Evolutionary conservation across 2,888 invertebrate genomes (phyloP).

Genomic region (Allolobophora icterica): DNA sequence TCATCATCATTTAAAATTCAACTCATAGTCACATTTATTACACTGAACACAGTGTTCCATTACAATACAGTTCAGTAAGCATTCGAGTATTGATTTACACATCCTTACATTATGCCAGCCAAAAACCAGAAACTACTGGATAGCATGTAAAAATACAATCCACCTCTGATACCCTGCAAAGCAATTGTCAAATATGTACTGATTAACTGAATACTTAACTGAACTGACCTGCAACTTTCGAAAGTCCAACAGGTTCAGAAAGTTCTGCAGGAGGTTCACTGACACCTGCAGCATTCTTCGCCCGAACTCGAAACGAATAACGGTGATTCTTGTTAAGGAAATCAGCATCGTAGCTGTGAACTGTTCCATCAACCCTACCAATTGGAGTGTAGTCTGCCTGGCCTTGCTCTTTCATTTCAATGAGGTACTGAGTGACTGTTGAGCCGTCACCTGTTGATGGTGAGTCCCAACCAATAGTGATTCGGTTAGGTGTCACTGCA

Average conservation of each 20-base stretch:
- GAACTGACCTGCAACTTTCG: slow-evolving; percentile 24
- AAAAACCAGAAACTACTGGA: no score
- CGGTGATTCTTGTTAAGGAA: slow-evolving; percentile 39
- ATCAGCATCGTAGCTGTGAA: slow-evolving; percentile 29
- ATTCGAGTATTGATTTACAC: no score
- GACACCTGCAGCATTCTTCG: slow-evolving; percentile 81
- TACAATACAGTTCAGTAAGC: neutral
- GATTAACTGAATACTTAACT: neutral
- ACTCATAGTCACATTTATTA: neutral
- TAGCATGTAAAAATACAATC: no score
- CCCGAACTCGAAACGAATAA: slow-evolving; percentile 84
- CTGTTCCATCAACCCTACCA: slow-evolving; percentile 38
- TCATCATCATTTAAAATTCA: neutral
- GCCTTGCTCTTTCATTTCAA: slow-evolving; percentile 34
- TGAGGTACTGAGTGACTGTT: slow-evolving; percentile 34
- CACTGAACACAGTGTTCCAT: neutral
- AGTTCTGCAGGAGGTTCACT: slow-evolving; percentile 73
- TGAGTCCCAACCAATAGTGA: slow-evolving; percentile 39
- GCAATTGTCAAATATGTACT: neutral
- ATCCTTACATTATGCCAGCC: no score
- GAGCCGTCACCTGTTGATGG: slow-evolving; percentile 24
- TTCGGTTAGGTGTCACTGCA: slow-evolving; percentile 24
- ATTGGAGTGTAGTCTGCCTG: slow-evolving; percentile 35
- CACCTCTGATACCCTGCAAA: neutral
- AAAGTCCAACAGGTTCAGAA: slow-evolving; percentile 71